phyloP scores from a whole-genome alignment of 1,140 invertebrate species.

The Bicyclus anynana region DNA sequence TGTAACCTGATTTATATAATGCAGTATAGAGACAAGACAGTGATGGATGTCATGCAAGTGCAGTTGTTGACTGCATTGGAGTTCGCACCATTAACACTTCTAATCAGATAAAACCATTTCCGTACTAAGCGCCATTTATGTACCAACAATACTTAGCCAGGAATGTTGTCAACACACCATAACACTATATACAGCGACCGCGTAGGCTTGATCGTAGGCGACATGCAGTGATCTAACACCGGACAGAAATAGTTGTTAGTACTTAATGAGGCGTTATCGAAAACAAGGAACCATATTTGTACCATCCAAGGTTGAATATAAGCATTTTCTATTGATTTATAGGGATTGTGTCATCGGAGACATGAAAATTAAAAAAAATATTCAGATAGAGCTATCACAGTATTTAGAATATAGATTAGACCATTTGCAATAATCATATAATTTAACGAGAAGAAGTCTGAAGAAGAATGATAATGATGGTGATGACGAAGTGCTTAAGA shows the following conservation, averaged over 20 bases:
- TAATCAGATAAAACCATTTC: constrained; percentile 4
- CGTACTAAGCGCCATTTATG: constrained; percentile 1
- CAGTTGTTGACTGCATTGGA: neutral
- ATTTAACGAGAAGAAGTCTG: too few relatives aligned
- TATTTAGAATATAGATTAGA: too few relatives aligned
- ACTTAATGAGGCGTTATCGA: constrained; percentile 3
- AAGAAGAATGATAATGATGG: too few relatives aligned
- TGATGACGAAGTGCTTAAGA: too few relatives aligned
- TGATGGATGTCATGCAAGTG: neutral
- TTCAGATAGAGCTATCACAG: neutral
- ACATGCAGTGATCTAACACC: constrained; percentile 20
- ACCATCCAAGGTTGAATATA: constrained; percentile 10
- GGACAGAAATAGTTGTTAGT: constrained; percentile 12
- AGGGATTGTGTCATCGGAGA: constrained; percentile 7
- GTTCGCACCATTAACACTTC: neutral
- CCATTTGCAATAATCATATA: too few relatives aligned
- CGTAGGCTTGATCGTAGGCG: constrained; percentile 38
- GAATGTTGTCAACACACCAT: constrained; percentile 31
- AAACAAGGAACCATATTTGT: constrained; percentile 12
- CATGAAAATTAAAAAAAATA: neutral
- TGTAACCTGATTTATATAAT: too few relatives aligned
- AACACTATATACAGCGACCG: constrained; percentile 27
- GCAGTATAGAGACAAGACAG: neutral
- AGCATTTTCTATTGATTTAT: constrained; percentile 3
- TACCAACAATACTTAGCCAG: constrained; percentile 11